Evolutionary conservation across 2,797 vertebrate genomes (phyloP), one percentile per base, ranked within the genome.

Genomic region (Gorsachius magnificus): DNA sequence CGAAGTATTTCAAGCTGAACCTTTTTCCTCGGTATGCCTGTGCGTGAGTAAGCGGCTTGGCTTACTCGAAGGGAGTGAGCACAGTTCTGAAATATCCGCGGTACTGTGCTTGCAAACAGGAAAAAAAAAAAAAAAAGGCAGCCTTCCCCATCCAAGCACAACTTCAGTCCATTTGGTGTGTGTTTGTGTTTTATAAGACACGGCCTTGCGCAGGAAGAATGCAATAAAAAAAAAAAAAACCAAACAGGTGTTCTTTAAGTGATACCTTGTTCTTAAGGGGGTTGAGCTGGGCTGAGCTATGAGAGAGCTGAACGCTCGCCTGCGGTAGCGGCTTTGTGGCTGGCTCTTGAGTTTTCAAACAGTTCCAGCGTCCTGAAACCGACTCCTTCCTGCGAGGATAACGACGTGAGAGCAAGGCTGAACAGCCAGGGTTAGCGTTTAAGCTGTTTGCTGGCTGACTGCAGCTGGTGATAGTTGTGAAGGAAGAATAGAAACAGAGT

Each of bases 261-360:
- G n/a, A 0, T 33, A 5, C 0, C 4, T n/a, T 3, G 4, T 17
- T 54, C 41, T 57, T 10, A 6, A 28, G 33, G 10, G 14, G 3
- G 11, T 11, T 29, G 28, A 21, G 31, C 33, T 11, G 18, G 18
- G 26, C 41, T 75, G 63, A 76, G 31, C 25, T 15, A 0, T 9
- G 8, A 7, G 45, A 18, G 45, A 50, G 26, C 28, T 26, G 66
- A 46, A 3, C 10, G 24, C 6, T 41, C 43, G 16, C 11, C 13
- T 38, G 0, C 56, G 33, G 20, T 28, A 17, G 31, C 1, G 57
- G 13, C 45, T 48, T 24, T 17, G 13, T 36, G 22, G 31, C 22
- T 36, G 48, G 9, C 31, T 81, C 35, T 15, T 24, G 16, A 21
- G 10, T 89, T 86, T 57, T 31, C 77, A 58, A 25, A 20, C 38